phyloP scores from a whole-genome alignment of 2,113 vertebrate genomes.

The Takifugu bimaculatus region DNA sequence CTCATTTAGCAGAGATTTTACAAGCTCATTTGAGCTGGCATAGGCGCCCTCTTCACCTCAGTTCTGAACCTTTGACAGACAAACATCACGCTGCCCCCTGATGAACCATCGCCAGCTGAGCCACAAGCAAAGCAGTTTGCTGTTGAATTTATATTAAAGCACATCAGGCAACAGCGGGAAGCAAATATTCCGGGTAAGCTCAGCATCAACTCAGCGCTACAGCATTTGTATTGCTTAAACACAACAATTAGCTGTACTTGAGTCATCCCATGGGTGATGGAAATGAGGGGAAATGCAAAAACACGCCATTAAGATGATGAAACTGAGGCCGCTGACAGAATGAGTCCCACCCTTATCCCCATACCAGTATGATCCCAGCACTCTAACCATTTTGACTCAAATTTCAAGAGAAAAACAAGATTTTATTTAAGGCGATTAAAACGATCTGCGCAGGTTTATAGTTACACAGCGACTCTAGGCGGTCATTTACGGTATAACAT shows the following conservation, averaged over 20 bases:
- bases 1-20: no score
- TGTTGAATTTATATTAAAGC: slow-evolving; percentile 37
- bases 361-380: slow-evolving; percentile 19
- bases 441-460: no score
- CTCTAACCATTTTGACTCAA: slow-evolving; percentile 14
- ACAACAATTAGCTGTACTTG: slow-evolving; percentile 61
- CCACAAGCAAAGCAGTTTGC: slow-evolving; percentile 38
- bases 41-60: no score
- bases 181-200: slow-evolving; percentile 14
- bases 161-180: slow-evolving; percentile 8
- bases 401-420: slow-evolving; percentile 14
- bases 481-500: no score
- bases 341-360: slow-evolving; percentile 25
- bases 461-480: slow-evolving; percentile 1
- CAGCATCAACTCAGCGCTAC: slow-evolving; percentile 8
- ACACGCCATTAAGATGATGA: slow-evolving; percentile 60
- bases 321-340: slow-evolving; percentile 38
- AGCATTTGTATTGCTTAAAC: slow-evolving; percentile 44
- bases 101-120: slow-evolving; percentile 30
- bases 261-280: slow-evolving; percentile 49
- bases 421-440: not conserved
- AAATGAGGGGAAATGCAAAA: slow-evolving; percentile 53
- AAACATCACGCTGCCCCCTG: slow-evolving; percentile 18
- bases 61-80: slow-evolving; percentile 28
- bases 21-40: no score